phyloP scores from a whole-genome alignment of 2,797 vertebrate species.

The Gallinago nigripennis region DNA sequence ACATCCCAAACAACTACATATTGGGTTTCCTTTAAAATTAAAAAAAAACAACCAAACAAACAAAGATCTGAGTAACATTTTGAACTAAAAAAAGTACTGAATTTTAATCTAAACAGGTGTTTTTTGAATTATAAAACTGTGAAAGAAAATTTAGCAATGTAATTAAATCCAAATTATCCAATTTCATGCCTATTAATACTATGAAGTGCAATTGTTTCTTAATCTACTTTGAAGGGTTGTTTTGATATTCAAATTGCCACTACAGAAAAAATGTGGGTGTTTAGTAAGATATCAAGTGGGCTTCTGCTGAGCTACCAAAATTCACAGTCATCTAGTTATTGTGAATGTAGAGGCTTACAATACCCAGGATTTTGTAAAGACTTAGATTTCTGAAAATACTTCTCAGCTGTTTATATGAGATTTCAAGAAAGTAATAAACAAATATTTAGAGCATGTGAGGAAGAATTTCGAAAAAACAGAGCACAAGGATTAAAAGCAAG shows the following conservation, averaged over 20 bases:
- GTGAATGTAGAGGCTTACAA: neutral
- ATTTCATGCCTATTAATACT: conserved; percentile 70
- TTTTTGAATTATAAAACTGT: conserved; percentile 56
- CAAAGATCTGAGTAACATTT: neutral
- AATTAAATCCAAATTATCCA: conserved; percentile 74
- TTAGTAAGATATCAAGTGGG: conserved; percentile 42
- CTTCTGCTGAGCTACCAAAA: conserved; percentile 34
- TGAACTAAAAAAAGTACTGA: conserved; percentile 7
- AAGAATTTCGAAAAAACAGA: neutral
- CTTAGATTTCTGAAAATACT: neutral
- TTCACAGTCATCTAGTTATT: neutral
- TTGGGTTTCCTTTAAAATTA: neutral
- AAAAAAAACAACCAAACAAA: neutral
- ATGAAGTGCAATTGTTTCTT: conserved; percentile 66
- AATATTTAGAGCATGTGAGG: neutral
- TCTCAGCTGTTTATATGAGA: neutral
- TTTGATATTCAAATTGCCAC: conserved; percentile 67
- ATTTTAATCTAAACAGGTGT: conserved; percentile 59
- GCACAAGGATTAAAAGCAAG: neutral
- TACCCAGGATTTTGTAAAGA: neutral
- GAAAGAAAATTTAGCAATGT: conserved; percentile 42
- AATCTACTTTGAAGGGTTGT: conserved; percentile 67
- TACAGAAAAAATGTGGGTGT: conserved; percentile 41
- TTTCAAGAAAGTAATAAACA: neutral
- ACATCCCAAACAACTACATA: neutral